These are phyloP conservation scores for Drosophila watanabei DNA, from an alignment of 1,140 invertebrate species.

Conservation along the genomic window DNA sequence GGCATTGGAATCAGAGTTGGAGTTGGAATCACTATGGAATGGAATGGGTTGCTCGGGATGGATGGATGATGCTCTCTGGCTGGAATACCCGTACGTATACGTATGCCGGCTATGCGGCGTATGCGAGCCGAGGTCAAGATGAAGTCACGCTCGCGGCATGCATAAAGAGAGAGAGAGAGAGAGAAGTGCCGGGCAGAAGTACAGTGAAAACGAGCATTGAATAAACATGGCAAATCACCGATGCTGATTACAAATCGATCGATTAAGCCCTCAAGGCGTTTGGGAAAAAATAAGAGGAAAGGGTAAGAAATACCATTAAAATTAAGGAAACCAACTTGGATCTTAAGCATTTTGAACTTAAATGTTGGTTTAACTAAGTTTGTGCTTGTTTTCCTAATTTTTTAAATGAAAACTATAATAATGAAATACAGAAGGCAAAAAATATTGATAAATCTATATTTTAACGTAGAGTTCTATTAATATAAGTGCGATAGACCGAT, in stretches of 20 bases:
- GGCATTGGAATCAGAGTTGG: constrained; percentile 20
- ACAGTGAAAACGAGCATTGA: constrained; percentile 46
- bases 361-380: background rate
- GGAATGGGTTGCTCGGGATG: constrained; percentile 30
- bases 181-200: constrained; percentile 1
- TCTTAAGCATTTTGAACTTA: background rate
- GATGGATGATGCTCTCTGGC: constrained; percentile 14
- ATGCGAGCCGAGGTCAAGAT: constrained; percentile 74
- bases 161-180: constrained; percentile 15
- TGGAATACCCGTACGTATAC: constrained; percentile 34
- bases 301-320: background rate
- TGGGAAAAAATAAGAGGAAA: background rate
- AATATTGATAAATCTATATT: too few species aligned
- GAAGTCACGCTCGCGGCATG: constrained; percentile 76
- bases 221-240: constrained; percentile 33
- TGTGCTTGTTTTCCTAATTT: too few species aligned
- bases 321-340: background rate
- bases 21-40: constrained; percentile 25
- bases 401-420: too few species aligned
- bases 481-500: too few species aligned
- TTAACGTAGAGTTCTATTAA: too few species aligned
- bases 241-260: constrained; percentile 33
- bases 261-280: background rate
- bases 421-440: too few species aligned
- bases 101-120: constrained; percentile 39